A percentile compares a stretch with the other conserved stretches of the same genome.
Evolutionary conservation across 2,113 vertebrate genomes (phyloP).

Genomic region (Neopipo cinnamomea): DNA sequence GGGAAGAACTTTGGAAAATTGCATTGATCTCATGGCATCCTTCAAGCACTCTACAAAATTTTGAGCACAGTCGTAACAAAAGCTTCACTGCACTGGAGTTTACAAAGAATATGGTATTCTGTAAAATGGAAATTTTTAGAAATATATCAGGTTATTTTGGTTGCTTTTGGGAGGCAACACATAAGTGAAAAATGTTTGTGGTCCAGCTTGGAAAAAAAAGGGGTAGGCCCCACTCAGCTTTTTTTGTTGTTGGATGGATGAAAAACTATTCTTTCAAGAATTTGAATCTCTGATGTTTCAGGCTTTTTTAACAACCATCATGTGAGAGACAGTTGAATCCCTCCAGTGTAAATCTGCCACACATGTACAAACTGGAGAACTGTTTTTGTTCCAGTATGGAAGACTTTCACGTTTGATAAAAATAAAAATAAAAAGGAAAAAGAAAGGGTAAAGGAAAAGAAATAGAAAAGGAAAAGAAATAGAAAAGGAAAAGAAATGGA

Average conservation of each 20-base stretch:
- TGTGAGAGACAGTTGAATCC: background rate
- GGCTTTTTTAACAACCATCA: background rate
- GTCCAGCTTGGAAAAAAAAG: background rate
- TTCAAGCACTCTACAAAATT: background rate
- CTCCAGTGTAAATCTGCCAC: background rate
- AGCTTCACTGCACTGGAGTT: background rate
- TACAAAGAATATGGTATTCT: background rate
- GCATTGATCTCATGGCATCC: background rate
- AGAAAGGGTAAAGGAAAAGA: too few species aligned
- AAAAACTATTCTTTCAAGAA: background rate
- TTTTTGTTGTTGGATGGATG: background rate
- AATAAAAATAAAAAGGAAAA: fast-evolving
- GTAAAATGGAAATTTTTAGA: background rate
- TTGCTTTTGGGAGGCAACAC: background rate
- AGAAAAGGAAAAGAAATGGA: too few species aligned
- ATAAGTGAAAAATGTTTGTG: background rate
- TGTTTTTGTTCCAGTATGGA: conserved; percentile 24
- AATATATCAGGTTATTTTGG: background rate
- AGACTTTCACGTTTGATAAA: background rate
- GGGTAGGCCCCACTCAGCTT: background rate
- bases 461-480: fast-evolving
- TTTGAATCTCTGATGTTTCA: background rate
- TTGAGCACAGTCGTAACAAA: background rate
- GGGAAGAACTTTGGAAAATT: background rate
- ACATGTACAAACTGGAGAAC: background rate